These are phyloP conservation scores for Pachycephus smyrnensis DNA, from an alignment of 2,888 invertebrate species.

Conservation along the genomic window DNA sequence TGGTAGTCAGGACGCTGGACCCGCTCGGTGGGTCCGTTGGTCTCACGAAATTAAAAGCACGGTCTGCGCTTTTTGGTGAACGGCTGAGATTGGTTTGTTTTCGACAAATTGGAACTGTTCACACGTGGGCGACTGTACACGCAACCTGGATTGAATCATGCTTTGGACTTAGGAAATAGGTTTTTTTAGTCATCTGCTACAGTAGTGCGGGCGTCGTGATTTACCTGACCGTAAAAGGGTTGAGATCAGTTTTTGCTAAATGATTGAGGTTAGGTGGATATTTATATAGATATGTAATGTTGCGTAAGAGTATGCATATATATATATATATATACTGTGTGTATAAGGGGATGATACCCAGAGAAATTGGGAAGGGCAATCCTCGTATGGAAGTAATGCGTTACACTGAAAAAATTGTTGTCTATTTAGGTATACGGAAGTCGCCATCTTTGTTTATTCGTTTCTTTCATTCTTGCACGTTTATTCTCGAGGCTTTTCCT, in stretches of 20 bases:
- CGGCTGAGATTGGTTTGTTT: background rate
- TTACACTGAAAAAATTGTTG: background rate
- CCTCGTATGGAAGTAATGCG: background rate
- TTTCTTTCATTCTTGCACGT: background rate
- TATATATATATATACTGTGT: background rate
- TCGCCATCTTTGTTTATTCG: background rate
- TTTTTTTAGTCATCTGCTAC: background rate
- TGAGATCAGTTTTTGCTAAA: background rate
- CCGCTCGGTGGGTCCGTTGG: background rate
- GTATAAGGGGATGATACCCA: background rate
- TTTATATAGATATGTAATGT: background rate
- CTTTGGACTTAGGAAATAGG: background rate
- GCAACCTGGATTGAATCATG: background rate
- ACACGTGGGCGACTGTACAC: background rate
- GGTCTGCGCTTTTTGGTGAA: background rate
- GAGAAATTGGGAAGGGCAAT: background rate
- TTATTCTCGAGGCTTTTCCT: background rate
- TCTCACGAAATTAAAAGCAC: background rate
- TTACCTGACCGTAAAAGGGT: background rate
- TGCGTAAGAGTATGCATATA: too few species aligned
- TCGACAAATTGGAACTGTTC: background rate
- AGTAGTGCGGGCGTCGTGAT: background rate
- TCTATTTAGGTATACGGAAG: background rate
- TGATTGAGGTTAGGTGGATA: background rate
- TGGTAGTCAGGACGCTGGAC: background rate